These are phyloP conservation scores for Pogonocherus hispidulus DNA, from an alignment of 2,888 invertebrate species.

Conservation along the genomic window DNA sequence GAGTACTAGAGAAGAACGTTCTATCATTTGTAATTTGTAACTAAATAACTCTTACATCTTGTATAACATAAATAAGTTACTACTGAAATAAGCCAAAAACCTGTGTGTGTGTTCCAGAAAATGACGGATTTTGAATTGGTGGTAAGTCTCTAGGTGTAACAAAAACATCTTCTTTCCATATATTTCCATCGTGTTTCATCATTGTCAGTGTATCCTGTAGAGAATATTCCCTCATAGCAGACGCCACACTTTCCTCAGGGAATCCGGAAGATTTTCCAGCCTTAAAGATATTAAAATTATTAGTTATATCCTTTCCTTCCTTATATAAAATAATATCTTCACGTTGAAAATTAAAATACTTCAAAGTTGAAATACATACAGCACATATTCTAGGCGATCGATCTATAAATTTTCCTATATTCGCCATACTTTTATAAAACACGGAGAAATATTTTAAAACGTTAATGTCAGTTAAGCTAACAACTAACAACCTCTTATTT, in stretches of 20 bases:
- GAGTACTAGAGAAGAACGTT: too few relatives aligned
- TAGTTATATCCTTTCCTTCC: background rate
- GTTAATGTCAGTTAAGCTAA: conserved; percentile 11
- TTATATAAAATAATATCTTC: too few relatives aligned
- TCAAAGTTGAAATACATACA: conserved; percentile 39
- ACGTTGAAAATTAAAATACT: too few relatives aligned
- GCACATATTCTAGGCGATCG: conserved; percentile 53
- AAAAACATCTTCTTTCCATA: conserved; percentile 51
- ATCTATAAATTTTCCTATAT: conserved; percentile 59
- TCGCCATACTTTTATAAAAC: conserved; percentile 51
- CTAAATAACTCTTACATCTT: too few relatives aligned
- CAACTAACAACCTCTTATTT: too few relatives aligned
- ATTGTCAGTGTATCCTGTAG: conserved; percentile 59
- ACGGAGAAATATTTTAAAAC: background rate
- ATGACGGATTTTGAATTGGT: conserved; percentile 50
- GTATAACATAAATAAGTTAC: conserved; percentile 31
- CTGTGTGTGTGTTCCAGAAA: conserved; percentile 55
- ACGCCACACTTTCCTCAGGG: conserved; percentile 50
- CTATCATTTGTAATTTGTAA: too few relatives aligned
- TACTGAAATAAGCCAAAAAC: conserved; percentile 30
- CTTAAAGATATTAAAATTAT: conserved; percentile 46
- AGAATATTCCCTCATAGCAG: conserved; percentile 57
- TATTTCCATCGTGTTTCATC: conserved; percentile 58
- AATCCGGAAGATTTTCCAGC: conserved; percentile 59
- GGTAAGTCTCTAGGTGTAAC: conserved; percentile 48